phyloP scores from a whole-genome alignment of 2,888 invertebrate genomes.

The Deilephila elpenor region DNA sequence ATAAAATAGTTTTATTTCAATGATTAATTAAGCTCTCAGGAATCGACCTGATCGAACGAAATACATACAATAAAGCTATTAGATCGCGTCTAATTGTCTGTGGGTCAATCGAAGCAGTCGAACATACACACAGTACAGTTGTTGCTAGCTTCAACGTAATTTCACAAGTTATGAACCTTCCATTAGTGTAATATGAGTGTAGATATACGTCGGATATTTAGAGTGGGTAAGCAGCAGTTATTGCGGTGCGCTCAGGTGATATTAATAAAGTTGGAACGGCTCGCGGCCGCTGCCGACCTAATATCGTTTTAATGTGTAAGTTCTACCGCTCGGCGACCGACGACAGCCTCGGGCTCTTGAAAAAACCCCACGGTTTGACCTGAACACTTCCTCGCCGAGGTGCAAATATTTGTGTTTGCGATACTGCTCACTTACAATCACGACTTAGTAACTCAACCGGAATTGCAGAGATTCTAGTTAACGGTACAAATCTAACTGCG shows the following conservation, averaged over 20 bases:
- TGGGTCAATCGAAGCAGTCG: no score
- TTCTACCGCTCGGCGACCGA: background rate
- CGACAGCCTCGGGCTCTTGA: background rate
- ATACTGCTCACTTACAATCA: background rate
- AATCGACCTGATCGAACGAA: no score
- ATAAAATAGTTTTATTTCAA: no score
- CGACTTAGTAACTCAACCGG: background rate
- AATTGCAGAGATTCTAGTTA: background rate
- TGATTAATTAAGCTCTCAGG: no score
- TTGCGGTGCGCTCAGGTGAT: slow-evolving; percentile 36
- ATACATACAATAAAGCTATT: no score
- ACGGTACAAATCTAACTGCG: no score
- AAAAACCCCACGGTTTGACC: background rate
- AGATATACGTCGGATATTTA: slow-evolving; percentile 3
- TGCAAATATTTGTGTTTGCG: slow-evolving; percentile 1
- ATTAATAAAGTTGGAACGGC: slow-evolving; percentile 40
- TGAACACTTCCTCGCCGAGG: background rate
- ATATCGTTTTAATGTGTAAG: slow-evolving; percentile 9
- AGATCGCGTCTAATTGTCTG: no score
- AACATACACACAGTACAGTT: no score
- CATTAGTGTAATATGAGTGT: background rate
- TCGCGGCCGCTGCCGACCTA: background rate
- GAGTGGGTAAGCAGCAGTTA: slow-evolving; percentile 26
- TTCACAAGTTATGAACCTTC: background rate
- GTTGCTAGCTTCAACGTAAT: no score